phyloP scores from a whole-genome alignment of 2,797 vertebrate species.

The Pseudochirops corinnae region DNA sequence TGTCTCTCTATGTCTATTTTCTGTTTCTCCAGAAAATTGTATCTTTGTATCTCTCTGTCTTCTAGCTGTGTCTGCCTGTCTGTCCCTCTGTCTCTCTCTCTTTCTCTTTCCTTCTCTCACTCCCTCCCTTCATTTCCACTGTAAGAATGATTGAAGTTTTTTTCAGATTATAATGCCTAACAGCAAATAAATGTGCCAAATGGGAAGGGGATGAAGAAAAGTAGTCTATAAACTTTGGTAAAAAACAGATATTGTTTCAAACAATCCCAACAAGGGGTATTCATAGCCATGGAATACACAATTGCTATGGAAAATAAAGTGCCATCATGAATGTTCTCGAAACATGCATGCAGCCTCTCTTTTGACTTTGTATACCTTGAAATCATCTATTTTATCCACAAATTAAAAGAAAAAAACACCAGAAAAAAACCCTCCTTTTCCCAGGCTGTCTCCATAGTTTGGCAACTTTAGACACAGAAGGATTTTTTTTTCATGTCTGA shows the following conservation, averaged over 20 bases:
- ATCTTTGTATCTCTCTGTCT: not conserved
- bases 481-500: constrained; percentile 67
- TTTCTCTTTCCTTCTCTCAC: not conserved
- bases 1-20: not conserved
- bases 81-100: too few relatives aligned
- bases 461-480: constrained; percentile 68
- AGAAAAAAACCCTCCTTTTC: constrained; percentile 20
- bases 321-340: not conserved
- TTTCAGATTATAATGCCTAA: not conserved
- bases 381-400: constrained; percentile 50
- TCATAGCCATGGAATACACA: not conserved
- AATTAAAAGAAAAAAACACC: constrained; percentile 31
- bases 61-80: not conserved
- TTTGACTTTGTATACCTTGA: constrained; percentile 54
- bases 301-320: constrained; percentile 30
- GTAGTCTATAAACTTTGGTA: not conserved
- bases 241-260: not conserved
- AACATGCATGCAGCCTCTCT: not conserved
- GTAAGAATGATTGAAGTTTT: not conserved
- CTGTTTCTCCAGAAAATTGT: not conserved
- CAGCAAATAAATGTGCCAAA: not conserved
- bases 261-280: not conserved
- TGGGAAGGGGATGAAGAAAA: not conserved
- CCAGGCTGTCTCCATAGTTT: constrained; percentile 54
- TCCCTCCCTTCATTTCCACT: not conserved